phyloP scores from a whole-genome alignment of 2,888 invertebrate species.

The Cyrtodaria siliqua region DNA sequence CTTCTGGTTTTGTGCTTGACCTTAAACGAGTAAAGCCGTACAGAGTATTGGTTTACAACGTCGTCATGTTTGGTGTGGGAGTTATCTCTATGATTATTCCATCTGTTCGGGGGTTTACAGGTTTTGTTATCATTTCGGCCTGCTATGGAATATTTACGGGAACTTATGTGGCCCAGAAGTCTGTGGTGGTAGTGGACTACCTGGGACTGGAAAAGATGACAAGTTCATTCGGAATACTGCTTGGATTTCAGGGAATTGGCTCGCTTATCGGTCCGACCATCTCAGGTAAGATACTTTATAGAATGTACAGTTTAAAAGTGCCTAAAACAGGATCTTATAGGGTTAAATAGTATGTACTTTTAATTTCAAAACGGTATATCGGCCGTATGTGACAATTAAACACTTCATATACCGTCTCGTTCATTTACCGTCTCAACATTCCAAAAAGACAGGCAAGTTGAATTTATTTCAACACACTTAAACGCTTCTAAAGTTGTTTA shows the following conservation, averaged over 20 bases:
- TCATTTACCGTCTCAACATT: too few species aligned
- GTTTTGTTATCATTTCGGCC: conserved; percentile 62
- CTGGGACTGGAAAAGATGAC: conserved; percentile 73
- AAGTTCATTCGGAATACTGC: conserved; percentile 75
- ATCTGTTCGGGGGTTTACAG: conserved; percentile 52
- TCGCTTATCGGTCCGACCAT: conserved; percentile 76
- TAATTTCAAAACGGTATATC: too few species aligned
- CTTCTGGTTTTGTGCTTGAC: conserved; percentile 75
- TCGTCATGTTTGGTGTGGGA: conserved; percentile 65
- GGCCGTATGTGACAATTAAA: too few species aligned
- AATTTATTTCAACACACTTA: too few species aligned
- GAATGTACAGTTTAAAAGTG: too few species aligned
- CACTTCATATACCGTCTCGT: too few species aligned
- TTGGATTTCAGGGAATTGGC: conserved; percentile 77
- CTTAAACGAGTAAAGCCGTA: conserved; percentile 63
- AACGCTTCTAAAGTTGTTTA: too few species aligned
- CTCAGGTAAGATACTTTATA: too few species aligned
- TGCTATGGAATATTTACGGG: conserved; percentile 73
- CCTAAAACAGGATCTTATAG: too few species aligned
- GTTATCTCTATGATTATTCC: conserved; percentile 67
- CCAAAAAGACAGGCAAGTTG: too few species aligned
- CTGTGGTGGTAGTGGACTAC: conserved; percentile 75
- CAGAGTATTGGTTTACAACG: conserved; percentile 66
- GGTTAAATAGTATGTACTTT: too few species aligned
- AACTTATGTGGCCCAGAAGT: conserved; percentile 73